Conservation (phyloP, 1,140 invertebrate species). For the Achroia grisella region DNA sequence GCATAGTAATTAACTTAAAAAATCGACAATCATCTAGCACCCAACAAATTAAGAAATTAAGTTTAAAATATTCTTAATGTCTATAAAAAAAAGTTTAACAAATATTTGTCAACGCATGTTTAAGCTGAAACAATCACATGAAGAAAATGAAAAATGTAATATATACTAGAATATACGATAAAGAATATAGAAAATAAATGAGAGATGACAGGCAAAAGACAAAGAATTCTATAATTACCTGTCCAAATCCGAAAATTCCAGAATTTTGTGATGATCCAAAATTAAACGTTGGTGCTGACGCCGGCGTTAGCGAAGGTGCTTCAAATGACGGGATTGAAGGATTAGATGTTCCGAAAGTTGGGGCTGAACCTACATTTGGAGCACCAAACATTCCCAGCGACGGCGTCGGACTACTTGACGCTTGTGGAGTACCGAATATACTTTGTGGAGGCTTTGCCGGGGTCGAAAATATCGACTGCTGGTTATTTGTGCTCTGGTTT, state of each 20-base stretch:
- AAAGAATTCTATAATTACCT: too few species aligned
- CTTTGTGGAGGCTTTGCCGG: slow-evolving; percentile 13
- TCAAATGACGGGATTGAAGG: slow-evolving; percentile 32
- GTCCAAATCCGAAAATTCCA: slow-evolving; percentile 44
- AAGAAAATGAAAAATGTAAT: too few species aligned
- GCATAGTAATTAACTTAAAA: too few species aligned
- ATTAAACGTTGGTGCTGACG: slow-evolving; percentile 32
- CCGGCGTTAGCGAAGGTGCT: slow-evolving; percentile 16
- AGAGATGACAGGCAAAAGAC: too few species aligned
- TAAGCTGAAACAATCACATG: too few species aligned
- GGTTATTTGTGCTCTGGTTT: slow-evolving; percentile 20
- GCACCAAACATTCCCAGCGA: slow-evolving; percentile 35
- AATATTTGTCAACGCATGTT: too few species aligned
- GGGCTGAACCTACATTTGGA: slow-evolving; percentile 16
- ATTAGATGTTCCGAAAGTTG: slow-evolving; percentile 33
- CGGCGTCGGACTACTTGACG: slow-evolving; percentile 18
- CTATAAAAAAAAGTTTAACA: too few species aligned
- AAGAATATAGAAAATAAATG: too few species aligned
- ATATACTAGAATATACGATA: too few species aligned
- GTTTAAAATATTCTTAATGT: too few species aligned
- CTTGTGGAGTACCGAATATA: slow-evolving; percentile 32
- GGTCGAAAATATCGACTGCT: slow-evolving; percentile 26
- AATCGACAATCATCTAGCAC: too few species aligned
- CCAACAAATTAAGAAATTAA: too few species aligned
- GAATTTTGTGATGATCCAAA: slow-evolving; percentile 27